A percentile compares a stretch with the other conserved stretches of the same genome.
Conservation (phyloP, 2,113 vertebrate species). For the Pelecanus crispus region DNA sequence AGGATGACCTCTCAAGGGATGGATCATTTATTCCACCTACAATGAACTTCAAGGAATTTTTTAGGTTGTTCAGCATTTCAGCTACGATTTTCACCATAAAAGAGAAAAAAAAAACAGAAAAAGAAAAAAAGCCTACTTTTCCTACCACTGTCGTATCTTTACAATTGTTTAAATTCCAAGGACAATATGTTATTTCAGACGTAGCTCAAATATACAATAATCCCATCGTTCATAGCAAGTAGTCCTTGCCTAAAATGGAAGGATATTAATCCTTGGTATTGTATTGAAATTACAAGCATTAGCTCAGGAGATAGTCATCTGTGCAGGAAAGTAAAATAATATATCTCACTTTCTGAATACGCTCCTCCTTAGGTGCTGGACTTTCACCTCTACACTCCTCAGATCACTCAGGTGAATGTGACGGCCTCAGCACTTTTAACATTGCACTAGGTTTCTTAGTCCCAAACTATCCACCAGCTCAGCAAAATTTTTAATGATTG, state of each 20-base stretch:
- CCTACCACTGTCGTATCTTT: accelerated
- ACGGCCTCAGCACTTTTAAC: not conserved
- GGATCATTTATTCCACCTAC: not conserved
- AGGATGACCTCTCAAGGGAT: not conserved
- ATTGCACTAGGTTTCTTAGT: not conserved
- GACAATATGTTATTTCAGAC: not conserved
- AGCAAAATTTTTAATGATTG: not conserved
- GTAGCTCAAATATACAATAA: not conserved
- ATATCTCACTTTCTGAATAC: not conserved
- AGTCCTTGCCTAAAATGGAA: not conserved
- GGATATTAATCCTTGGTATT: not conserved
- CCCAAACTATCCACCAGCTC: not conserved
- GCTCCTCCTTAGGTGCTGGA: not conserved
- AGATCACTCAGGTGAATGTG: not conserved
- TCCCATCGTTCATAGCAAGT: not conserved
- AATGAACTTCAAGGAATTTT: not conserved
- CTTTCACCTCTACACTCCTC: not conserved
- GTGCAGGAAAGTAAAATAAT: not conserved
- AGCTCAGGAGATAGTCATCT: not conserved
- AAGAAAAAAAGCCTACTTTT: not conserved
- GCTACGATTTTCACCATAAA: not conserved
- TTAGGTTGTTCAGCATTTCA: not conserved
- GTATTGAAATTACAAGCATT: not conserved
- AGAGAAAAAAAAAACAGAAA: not conserved
- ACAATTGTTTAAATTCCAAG: not conserved